Base-by-base conservation (phyloP, 1,140 invertebrate species). In the Drosophila sechellia region DNA sequence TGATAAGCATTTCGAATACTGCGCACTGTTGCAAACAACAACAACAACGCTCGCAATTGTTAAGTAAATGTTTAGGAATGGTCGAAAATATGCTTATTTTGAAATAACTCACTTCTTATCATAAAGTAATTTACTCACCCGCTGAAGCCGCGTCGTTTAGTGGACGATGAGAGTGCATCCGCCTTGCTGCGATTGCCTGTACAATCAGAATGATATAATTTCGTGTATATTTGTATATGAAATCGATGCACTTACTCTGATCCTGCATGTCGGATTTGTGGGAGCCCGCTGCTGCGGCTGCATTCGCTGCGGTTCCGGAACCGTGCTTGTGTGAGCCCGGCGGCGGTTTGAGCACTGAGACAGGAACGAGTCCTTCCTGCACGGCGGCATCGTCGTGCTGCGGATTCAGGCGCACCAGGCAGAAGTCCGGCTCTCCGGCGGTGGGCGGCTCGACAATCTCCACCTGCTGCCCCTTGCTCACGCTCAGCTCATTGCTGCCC, bases 381-480 rank as follows among this genome's bases (percentile, higher is more conserved):
- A 95, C 95, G 25, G 94, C 94, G 4, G 92, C 90, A 61, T 94
- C 93, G 69, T 94, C 94, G n/a, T 93, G 92, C 45, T 92, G 90
- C n/a, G 93, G 86, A 90, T 91, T 92, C 69, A 92, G 81, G 52
- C 95, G 94, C 50, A 96, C 94, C 79, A 95, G 90, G 93, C 95
- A 95, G 93, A 94, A 95, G 83, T 94, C 95, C 93, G 81, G 94
- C 77, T 79, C 93, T 86, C 60, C 91, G 76, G 77, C 92, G 72
- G 84, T 91, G 68, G 94, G 93, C 50, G 95, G 93, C 81, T 98
- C 97, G 52, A 98, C 91, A 53, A 98, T 95, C 90, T 98, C 98
- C 46, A 98, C 97, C 92, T 98, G 97, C 92, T 98, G 97, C 10
- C 97, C 97, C 89, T 97, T 97, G 45, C 93, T 93, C 8, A 98